These are phyloP conservation scores for Halisarca cf. caerulea DNA, from an alignment of 37 sponge, comb jelly and placozoan genomes.

Conservation along the genomic window DNA sequence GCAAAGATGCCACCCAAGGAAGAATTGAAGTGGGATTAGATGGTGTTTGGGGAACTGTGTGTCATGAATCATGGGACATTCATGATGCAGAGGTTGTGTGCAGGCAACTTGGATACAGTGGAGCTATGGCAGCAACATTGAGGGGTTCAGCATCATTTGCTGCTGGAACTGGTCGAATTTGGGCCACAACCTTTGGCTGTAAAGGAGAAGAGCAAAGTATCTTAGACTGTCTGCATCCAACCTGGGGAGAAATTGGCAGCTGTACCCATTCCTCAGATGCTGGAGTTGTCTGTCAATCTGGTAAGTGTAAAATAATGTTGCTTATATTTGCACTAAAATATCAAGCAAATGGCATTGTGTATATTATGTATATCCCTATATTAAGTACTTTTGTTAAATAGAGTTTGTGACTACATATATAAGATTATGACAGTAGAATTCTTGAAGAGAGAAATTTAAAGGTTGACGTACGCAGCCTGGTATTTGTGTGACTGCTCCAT, in stretches of 20 bases:
- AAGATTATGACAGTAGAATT: too few relatives aligned
- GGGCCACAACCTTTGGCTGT: not conserved
- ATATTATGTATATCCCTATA: too few relatives aligned
- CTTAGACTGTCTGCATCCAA: not conserved
- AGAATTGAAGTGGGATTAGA: not conserved
- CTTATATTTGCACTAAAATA: too few relatives aligned
- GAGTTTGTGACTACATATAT: too few relatives aligned
- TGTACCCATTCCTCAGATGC: slow-evolving; percentile 21
- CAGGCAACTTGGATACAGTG: not conserved
- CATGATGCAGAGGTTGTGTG: slow-evolving; percentile 4
- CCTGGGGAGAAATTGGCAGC: not conserved
- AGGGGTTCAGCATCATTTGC: slow-evolving; percentile 1
- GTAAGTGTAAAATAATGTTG: too few relatives aligned
- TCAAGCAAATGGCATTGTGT: too few relatives aligned
- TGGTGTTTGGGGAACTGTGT: not conserved
- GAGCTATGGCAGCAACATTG: not conserved
- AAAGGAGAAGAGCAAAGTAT: slow-evolving; percentile 1
- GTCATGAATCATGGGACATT: not conserved
- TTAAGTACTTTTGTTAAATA: too few relatives aligned
- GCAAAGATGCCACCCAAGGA: not conserved
- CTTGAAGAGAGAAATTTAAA: too few relatives aligned
- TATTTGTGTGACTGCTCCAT: too few relatives aligned
- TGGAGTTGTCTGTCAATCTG: slow-evolving; percentile 11
- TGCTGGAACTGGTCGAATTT: not conserved
- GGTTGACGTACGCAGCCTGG: too few relatives aligned